Evolutionary conservation across 2,888 invertebrate species (phyloP).

Genomic region (Callinectes sapidus): DNA sequence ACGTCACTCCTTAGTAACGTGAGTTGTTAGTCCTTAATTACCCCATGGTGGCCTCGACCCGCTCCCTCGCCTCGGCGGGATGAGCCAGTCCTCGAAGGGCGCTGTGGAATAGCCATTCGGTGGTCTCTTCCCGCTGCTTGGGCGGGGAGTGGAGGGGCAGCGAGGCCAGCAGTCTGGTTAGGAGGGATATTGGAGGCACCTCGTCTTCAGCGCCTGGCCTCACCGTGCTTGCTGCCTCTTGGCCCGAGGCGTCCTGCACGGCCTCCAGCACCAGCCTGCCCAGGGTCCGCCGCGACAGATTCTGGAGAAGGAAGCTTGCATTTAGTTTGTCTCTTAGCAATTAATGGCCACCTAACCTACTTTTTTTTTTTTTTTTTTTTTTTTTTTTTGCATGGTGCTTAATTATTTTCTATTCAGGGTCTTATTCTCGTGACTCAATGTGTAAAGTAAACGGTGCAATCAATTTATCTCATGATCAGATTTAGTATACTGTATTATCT

Average conservation of each 20-base stretch:
- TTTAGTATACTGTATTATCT: neutral
- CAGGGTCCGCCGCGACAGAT: slow-evolving; percentile 48
- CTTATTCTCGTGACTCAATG: neutral
- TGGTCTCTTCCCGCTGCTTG: slow-evolving; percentile 27
- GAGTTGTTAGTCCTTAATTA: neutral
- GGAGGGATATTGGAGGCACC: slow-evolving; percentile 45
- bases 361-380: neutral
- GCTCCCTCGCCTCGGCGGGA: slow-evolving; percentile 30
- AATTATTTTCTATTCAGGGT: neutral
- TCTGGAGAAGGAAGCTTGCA: neutral
- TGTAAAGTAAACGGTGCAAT: neutral
- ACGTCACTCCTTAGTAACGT: neutral
- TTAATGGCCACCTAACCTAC: neutral
- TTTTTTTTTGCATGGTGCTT: neutral
- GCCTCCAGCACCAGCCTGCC: slow-evolving; percentile 51
- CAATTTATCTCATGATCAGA: neutral
- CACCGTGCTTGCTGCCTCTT: neutral
- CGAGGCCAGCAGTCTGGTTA: slow-evolving; percentile 47
- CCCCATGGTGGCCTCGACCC: slow-evolving; percentile 48
- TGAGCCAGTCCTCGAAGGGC: slow-evolving; percentile 45
- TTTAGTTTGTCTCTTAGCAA: neutral
- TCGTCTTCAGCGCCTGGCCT: slow-evolving; percentile 10
- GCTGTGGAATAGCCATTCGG: slow-evolving; percentile 47
- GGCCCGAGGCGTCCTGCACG: slow-evolving; percentile 41
- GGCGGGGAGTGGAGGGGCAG: neutral